Evolutionary conservation across 2,113 vertebrate genomes (phyloP).

Genomic region (Rhipidura dahli): DNA sequence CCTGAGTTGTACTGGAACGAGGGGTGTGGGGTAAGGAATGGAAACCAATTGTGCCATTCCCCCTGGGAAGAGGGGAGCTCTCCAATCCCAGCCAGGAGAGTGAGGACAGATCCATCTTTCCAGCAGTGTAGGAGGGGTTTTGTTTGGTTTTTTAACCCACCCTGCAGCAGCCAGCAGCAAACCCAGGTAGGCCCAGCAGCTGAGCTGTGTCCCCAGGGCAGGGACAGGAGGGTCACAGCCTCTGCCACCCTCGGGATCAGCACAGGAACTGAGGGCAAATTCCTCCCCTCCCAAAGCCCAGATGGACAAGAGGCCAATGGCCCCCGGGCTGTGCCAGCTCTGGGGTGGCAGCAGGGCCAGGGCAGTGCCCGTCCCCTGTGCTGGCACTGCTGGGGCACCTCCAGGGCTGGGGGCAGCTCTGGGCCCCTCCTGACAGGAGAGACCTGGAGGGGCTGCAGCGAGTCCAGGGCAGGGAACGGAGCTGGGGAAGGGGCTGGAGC

Average conservation of each 20-base stretch:
- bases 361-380: background rate
- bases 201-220: accelerated
- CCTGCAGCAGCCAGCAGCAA: background rate
- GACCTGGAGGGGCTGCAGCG: background rate
- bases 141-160: background rate
- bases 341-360: background rate
- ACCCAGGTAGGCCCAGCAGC: background rate
- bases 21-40: background rate
- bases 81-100: background rate
- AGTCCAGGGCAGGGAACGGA: background rate
- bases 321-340: background rate
- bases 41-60: accelerated
- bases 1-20: accelerated
- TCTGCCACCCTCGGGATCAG: accelerated
- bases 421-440: background rate
- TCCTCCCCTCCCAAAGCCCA: background rate
- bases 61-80: background rate
- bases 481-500: background rate
- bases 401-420: background rate
- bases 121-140: accelerated
- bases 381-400: background rate
- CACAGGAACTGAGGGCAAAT: accelerated
- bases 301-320: background rate
- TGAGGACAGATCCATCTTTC: accelerated
- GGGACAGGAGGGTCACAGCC: too few species aligned